Evolutionary conservation across 2,113 vertebrate genomes (phyloP).

Genomic region (Synchiropus splendidus): DNA sequence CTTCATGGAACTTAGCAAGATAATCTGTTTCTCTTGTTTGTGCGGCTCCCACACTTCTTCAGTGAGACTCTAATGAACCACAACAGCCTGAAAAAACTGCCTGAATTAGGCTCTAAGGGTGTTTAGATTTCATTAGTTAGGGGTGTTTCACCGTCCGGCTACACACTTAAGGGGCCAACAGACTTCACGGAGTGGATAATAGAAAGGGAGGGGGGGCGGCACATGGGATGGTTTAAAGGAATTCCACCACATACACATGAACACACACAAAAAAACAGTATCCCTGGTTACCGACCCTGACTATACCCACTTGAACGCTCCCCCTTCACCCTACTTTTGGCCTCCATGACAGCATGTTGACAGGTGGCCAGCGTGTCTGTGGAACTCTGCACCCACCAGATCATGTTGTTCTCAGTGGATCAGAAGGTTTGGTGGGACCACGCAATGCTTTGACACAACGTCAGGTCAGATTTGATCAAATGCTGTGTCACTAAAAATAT

Average conservation of each 20-base stretch:
- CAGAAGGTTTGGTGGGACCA: too few species aligned
- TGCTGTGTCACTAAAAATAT: too few species aligned
- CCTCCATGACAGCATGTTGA: slow-evolving; percentile 24
- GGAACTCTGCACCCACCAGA: slow-evolving; percentile 8
- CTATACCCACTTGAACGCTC: slow-evolving; percentile 31
- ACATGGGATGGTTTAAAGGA: slow-evolving; percentile 9
- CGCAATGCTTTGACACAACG: too few species aligned
- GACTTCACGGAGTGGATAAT: slow-evolving; percentile 4
- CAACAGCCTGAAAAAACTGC: slow-evolving; percentile 11
- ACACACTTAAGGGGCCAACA: slow-evolving; percentile 30
- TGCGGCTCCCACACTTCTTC: slow-evolving; percentile 24
- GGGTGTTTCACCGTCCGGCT: slow-evolving; percentile 39
- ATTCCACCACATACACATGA: slow-evolving; percentile 38
- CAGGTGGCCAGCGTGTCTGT: slow-evolving; percentile 43
- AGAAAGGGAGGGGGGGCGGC: slow-evolving; percentile 1
- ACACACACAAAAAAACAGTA: slow-evolving; percentile 21
- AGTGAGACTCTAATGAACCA: slow-evolving; percentile 32
- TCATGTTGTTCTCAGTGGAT: slow-evolving; percentile 1
- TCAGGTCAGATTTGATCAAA: too few species aligned
- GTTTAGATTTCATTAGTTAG: slow-evolving; percentile 61
- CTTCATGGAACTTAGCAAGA: slow-evolving; percentile 30
- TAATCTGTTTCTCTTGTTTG: slow-evolving; percentile 33
- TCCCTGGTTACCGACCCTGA: slow-evolving; percentile 43
- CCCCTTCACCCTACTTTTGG: slow-evolving; percentile 7
- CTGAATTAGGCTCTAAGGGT: slow-evolving; percentile 35